Evolutionary conservation across 2,113 vertebrate species (phyloP), one percentile per base, ranked within the genome.

Genomic region (Lagopus muta): DNA sequence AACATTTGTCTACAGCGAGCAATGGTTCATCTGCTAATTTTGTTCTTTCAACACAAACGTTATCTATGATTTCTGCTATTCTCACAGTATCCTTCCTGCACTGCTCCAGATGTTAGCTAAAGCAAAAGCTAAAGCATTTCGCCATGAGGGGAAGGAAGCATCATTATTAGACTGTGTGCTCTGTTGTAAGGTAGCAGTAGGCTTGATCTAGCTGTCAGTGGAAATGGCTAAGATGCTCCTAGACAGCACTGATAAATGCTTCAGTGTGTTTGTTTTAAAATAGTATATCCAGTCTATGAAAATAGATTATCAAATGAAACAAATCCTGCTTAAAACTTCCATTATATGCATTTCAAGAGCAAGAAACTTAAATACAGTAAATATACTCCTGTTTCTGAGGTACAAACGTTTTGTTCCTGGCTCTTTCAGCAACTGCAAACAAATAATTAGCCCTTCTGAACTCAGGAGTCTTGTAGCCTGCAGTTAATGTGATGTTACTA

Each of bases 401-500:
- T 57, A 86, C 48, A 89, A 89, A 66, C 84, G 76, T n/a, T 34
- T 88, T 69, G 67, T 65, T 13, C 47, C 5, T 1, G 0, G 21
- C 69, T 77, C 85, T 82, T 94, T 83, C 54, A 92, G 89, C 91
- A 96, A 95, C 66, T 77, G 75, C 79, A 95, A 91, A 94, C 69
- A 88, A 94, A 72, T 94, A 93, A 94, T 90, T 93, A 94, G 70
- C 70, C 86, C 74, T 83, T 89, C 83, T 91, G 90, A 95, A 94
- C 89, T 82, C 85, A 36, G 21, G 50, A 79, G 62, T 65, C 88
- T 94, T 94, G 73, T 36, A 91, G 82, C 47, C 82, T 88, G 86
- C 71, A 89, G 73, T 88, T 96, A 95, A 95, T 93, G 88, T 61
- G 77, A 94, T 88, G 82, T 97, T 95, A 95, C 85, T 94, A 94